Conservation (phyloP, 2,113 vertebrate species). For the Poecilia latipinna region DNA sequence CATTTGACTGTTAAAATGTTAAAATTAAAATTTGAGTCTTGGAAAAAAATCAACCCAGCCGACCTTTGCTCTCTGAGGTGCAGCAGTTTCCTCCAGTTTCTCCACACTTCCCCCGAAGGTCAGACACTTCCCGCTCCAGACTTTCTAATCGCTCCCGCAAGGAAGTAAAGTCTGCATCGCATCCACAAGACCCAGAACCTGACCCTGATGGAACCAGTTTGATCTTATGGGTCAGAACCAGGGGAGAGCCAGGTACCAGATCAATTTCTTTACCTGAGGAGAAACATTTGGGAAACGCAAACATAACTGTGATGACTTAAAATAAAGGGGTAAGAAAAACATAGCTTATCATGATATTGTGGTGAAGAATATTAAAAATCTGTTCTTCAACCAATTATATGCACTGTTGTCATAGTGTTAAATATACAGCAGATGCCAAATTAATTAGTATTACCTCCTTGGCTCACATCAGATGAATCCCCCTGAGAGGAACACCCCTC, state of each 20-base stretch:
- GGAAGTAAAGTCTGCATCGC: constrained; percentile 58
- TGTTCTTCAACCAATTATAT: background rate
- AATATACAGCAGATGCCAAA: background rate
- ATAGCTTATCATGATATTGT: no score
- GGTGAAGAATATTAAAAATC: no score
- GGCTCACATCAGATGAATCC: constrained; percentile 29
- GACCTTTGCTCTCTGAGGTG: constrained; percentile 77
- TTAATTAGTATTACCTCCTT: constrained; percentile 40
- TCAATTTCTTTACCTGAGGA: constrained; percentile 64
- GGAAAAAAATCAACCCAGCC: background rate
- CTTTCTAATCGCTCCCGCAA: constrained; percentile 69
- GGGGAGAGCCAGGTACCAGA: constrained; percentile 68
- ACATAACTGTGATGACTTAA: background rate
- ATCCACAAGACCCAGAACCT: constrained; percentile 47
- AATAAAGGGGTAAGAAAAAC: background rate
- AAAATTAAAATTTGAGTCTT: background rate
- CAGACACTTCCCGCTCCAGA: constrained; percentile 78
- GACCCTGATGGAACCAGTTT: constrained; percentile 59
- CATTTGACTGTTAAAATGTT: background rate
- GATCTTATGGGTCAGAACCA: constrained; percentile 81
- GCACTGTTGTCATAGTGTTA: background rate
- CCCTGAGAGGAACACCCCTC: constrained; percentile 60
- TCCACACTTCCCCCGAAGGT: constrained; percentile 76
- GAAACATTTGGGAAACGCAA: background rate
- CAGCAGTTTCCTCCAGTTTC: constrained; percentile 75